These are phyloP conservation scores for Melipona quadrifasciata DNA, from an alignment of 1,140 invertebrate species.

Conservation along the genomic window DNA sequence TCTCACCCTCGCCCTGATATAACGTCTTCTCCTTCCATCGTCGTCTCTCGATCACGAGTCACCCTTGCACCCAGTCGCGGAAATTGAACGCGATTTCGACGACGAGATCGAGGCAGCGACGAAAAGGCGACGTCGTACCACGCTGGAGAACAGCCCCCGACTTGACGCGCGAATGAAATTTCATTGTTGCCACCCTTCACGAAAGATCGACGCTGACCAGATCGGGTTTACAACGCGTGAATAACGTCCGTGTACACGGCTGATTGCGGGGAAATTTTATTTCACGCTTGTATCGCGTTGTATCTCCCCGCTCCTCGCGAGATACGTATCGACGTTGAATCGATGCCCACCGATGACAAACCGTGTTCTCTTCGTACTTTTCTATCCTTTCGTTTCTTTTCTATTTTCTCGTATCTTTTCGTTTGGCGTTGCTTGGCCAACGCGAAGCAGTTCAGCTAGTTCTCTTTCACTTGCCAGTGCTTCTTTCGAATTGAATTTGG, in stretches of 20 bases:
- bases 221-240: background rate
- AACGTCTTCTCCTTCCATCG: background rate
- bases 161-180: background rate
- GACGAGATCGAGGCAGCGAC: slow-evolving; percentile 24
- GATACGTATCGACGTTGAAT: background rate
- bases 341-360: background rate
- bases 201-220: background rate
- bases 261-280: slow-evolving; percentile 24
- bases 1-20: background rate
- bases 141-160: no score
- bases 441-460: no score
- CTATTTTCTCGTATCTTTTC: no score
- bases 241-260: background rate
- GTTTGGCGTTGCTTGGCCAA: no score
- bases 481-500: no score
- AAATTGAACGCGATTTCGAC: slow-evolving; percentile 34
- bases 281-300: slow-evolving; percentile 12
- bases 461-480: no score
- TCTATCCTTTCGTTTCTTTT: background rate
- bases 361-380: no score
- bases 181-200: background rate
- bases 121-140: no score
- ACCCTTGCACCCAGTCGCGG: background rate
- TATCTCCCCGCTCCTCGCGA: background rate
- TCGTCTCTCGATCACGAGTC: background rate